Base-by-base conservation (phyloP, 2,113 vertebrate genomes). In the Nipponia nippon region DNA sequence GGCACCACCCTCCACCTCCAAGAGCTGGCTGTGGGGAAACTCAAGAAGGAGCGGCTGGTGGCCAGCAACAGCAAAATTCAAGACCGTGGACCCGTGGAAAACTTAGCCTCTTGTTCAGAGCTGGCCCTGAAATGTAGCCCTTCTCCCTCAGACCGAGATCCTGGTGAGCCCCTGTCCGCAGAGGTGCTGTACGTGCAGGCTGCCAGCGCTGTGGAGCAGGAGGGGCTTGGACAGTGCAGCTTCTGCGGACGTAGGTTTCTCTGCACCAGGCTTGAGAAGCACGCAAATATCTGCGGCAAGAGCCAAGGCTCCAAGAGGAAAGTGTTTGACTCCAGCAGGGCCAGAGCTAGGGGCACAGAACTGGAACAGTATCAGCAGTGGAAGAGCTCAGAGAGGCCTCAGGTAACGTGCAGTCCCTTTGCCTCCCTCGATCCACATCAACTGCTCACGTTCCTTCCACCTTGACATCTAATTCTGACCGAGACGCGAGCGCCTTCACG, bases 321-420 rank as follows among this genome's bases (percentile, higher is more conserved):
- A 95, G 98, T 98, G 50, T 99, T 98, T 83, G 98, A 99, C 94
- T 98, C 98, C 22, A 98, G 94, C 10, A 94, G 77, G 66, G 96
- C 98, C 75, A 98, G 99, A 87, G 98, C 97, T 58, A 99, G 98
- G 71, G 99, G 99, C 90, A 99, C 99, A 1, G 98, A 98, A 18
- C 52, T 98, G 49, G 98, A 99, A 87, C 77, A 97, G 40, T 99
- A 96, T 92, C 96, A 97, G 92, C 98, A 98, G 90, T 90, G 67
- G 86, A 98, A 98, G 36, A 77, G 62, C 58, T 95, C 89, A 58
- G 81, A 85, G 83, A 69, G 47, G 47, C 72, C 96, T 97, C 97
- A 98, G 98, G 99, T 99, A 98, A 98, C 2, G 16, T 49, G 32
- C 30, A 47, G 66, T 38, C 58, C 66, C 62, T 93, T 94, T 86